Percentiles rank a stretch among this genome's conserved stretches.
phyloP scores from a whole-genome alignment of 2,113 vertebrate species.

The Xiphophorus hellerii region DNA sequence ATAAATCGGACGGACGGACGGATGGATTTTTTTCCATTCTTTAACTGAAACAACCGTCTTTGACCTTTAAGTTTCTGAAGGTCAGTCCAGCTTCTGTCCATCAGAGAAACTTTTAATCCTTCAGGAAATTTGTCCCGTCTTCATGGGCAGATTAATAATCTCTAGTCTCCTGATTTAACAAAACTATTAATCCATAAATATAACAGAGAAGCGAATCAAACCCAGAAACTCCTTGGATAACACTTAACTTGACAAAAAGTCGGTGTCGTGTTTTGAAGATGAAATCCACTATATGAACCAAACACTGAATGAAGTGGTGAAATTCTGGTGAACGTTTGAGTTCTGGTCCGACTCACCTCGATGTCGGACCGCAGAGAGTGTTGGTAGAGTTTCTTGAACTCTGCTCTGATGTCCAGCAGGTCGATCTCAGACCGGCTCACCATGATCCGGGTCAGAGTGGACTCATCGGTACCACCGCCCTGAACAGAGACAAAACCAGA shows the following conservation, averaged over 20 bases:
- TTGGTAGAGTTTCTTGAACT: slow-evolving; percentile 81
- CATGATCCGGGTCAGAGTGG: slow-evolving; percentile 81
- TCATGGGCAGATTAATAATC: not conserved
- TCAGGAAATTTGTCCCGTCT: not conserved
- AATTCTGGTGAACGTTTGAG: not conserved
- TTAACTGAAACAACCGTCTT: too few relatives aligned
- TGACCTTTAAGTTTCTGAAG: not conserved
- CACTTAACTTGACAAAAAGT: not conserved
- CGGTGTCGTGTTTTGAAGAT: not conserved
- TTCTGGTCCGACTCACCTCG: slow-evolving; percentile 67
- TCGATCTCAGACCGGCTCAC: slow-evolving; percentile 86
- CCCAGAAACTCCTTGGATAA: not conserved
- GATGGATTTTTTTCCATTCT: too few relatives aligned
- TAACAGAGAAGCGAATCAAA: not conserved
- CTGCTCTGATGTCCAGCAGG: slow-evolving; percentile 83
- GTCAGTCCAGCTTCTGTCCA: not conserved
- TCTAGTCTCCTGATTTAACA: not conserved
- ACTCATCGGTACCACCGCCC: slow-evolving; percentile 84
- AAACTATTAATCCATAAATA: too few relatives aligned
- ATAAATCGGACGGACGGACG: not conserved
- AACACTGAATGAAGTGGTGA: not conserved
- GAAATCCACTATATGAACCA: not conserved
- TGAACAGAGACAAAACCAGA: slow-evolving; percentile 22
- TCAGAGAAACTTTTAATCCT: not conserved
- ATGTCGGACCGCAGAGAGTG: slow-evolving; percentile 79